Percentiles rank a stretch among this genome's conserved stretches.
Conservation (phyloP, 2,113 vertebrate genomes). For the Dipodomys stephensi region DNA sequence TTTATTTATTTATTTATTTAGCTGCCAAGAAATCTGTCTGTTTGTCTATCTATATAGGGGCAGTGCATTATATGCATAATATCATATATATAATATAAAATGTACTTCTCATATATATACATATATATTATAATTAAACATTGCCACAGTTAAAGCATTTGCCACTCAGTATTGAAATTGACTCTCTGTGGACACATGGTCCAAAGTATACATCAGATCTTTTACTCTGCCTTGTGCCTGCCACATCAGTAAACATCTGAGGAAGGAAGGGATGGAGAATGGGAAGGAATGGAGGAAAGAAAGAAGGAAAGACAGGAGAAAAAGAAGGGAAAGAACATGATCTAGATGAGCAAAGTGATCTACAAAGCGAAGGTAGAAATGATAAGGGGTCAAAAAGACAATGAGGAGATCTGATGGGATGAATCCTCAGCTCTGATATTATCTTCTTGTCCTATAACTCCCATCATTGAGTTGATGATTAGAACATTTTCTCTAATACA, state of each 20-base stretch:
- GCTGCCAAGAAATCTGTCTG: not conserved
- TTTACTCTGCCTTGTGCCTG: no score
- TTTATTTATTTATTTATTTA: not conserved
- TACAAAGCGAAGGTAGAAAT: not conserved
- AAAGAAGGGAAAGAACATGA: not conserved
- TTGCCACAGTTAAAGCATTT: not conserved
- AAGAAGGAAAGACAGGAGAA: not conserved
- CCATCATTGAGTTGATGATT: not conserved
- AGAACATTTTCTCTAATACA: not conserved
- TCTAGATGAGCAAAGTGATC: not conserved
- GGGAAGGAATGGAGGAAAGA: no score
- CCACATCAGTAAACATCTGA: not conserved
- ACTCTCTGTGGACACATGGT: not conserved
- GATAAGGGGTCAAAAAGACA: not conserved
- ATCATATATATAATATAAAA: no score
- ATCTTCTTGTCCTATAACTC: constrained; percentile 1
- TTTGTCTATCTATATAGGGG: no score
- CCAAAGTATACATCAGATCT: not conserved
- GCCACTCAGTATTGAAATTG: not conserved
- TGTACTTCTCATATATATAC: no score
- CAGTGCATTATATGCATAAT: no score
- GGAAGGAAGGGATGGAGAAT: no score
- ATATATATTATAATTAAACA: no score
- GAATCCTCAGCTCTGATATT: not conserved
- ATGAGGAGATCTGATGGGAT: not conserved